Percentiles rank a stretch among this genome's conserved stretches.
phyloP scores from a whole-genome alignment of 2,888 invertebrate species.

The Rotaria magnacalcarata region DNA sequence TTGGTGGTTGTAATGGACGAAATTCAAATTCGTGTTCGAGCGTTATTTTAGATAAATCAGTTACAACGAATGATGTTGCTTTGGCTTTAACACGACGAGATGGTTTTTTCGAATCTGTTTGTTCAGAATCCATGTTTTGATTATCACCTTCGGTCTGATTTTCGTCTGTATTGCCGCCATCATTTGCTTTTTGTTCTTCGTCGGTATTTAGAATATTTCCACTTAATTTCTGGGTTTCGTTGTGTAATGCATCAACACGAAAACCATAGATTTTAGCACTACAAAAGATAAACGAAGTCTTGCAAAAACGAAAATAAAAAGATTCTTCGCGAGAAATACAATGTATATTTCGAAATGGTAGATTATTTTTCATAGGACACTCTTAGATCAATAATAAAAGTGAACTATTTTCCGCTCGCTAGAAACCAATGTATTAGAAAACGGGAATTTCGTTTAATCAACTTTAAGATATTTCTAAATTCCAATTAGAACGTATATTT shows the following conservation, averaged over 20 bases:
- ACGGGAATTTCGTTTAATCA: too few species aligned
- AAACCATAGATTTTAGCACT: slow-evolving; percentile 80
- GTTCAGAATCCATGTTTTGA: not conserved
- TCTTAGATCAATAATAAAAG: too few species aligned
- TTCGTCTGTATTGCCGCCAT: not conserved
- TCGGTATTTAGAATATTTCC: not conserved
- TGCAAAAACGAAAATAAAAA: too few species aligned
- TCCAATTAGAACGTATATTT: too few species aligned
- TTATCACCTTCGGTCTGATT: not conserved
- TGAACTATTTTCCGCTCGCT: too few species aligned
- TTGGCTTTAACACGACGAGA: not conserved
- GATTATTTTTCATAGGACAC: too few species aligned
- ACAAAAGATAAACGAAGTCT: too few species aligned
- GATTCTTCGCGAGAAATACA: too few species aligned
- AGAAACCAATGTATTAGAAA: too few species aligned
- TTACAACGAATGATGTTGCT: not conserved
- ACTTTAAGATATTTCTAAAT: too few species aligned
- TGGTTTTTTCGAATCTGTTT: not conserved
- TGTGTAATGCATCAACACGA: slow-evolving; percentile 78
- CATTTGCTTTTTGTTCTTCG: not conserved
- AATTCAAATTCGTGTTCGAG: slow-evolving; percentile 13
- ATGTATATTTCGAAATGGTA: too few species aligned
- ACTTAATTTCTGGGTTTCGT: slow-evolving; percentile 68
- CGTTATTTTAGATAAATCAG: slow-evolving; percentile 24
- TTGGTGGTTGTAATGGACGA: slow-evolving; percentile 33